A percentile compares a stretch with the other conserved stretches of the same genome.
Evolutionary conservation across 92 coral and sea anemone species (phyloP).

Genomic region (Zoanthus gigantus): DNA sequence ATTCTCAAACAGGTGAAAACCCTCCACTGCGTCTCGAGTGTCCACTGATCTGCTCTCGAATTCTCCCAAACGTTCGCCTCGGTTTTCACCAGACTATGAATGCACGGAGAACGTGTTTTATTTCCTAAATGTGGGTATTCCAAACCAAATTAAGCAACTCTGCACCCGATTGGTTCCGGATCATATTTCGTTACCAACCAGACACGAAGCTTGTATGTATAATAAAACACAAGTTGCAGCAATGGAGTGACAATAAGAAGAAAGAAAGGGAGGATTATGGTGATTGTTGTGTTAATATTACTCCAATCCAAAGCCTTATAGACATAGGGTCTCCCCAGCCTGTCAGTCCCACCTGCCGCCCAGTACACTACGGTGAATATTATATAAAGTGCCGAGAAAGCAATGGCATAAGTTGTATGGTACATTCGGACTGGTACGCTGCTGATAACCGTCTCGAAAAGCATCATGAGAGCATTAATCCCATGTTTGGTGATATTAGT

Average conservation of each 20-base stretch:
- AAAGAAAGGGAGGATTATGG: slow-evolving; percentile 4
- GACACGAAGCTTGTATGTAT: slow-evolving; percentile 49
- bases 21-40: too few species aligned
- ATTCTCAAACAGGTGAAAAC: too few species aligned
- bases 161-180: background rate
- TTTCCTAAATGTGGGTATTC: too few species aligned
- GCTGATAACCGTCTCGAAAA: slow-evolving; percentile 24
- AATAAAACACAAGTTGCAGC: slow-evolving; percentile 45
- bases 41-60: too few species aligned
- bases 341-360: slow-evolving; percentile 51
- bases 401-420: slow-evolving; percentile 48
- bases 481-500: slow-evolving; percentile 21
- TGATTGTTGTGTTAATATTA: background rate
- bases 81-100: too few species aligned
- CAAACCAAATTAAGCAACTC: too few species aligned
- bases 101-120: too few species aligned
- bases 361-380: slow-evolving; percentile 51
- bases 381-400: slow-evolving; percentile 25
- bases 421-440: slow-evolving; percentile 52
- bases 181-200: slow-evolving; percentile 29
- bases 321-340: slow-evolving; percentile 33
- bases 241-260: slow-evolving; percentile 37
- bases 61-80: too few species aligned
- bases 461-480: slow-evolving; percentile 7
- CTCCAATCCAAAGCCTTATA: slow-evolving; percentile 49